phyloP scores from a whole-genome alignment of 2,797 vertebrate genomes.

The Sebastes matsubarae region DNA sequence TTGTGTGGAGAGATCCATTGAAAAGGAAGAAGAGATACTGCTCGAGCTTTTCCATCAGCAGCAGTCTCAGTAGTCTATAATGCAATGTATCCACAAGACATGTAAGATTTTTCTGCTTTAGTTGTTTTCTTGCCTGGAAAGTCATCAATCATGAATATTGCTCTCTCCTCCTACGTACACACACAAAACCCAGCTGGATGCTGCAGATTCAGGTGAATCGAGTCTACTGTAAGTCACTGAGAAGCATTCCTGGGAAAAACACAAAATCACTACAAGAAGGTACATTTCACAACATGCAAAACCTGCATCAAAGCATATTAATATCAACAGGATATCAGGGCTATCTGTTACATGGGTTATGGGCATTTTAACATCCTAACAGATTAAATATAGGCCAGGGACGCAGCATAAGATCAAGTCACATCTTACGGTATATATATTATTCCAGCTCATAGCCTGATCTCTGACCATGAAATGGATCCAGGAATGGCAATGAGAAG shows the following conservation, averaged over 20 bases:
- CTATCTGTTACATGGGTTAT: conserved; percentile 16
- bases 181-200: conserved; percentile 41
- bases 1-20: not conserved
- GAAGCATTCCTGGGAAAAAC: conserved; percentile 6
- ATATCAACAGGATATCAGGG: not conserved
- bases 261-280: not conserved
- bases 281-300: not conserved
- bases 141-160: conserved; percentile 65
- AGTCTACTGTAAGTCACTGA: conserved; percentile 1
- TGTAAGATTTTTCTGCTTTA: conserved; percentile 26
- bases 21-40: conserved; percentile 19
- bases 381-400: conserved; percentile 10
- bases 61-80: conserved; percentile 24
- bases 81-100: conserved; percentile 28
- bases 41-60: conserved; percentile 5
- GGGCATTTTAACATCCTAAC: conserved; percentile 12
- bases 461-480: conserved; percentile 43
- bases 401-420: conserved; percentile 2
- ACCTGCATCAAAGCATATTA: not conserved
- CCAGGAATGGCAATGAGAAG: conserved; percentile 1
- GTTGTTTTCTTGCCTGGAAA: conserved; percentile 35
- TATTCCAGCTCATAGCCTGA: conserved; percentile 33
- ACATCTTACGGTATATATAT: conserved; percentile 10
- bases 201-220: conserved; percentile 30
- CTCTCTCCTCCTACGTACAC: conserved; percentile 28